Base-by-base conservation (phyloP, 2,888 invertebrate species). In the Bhutanitis thaidina region DNA sequence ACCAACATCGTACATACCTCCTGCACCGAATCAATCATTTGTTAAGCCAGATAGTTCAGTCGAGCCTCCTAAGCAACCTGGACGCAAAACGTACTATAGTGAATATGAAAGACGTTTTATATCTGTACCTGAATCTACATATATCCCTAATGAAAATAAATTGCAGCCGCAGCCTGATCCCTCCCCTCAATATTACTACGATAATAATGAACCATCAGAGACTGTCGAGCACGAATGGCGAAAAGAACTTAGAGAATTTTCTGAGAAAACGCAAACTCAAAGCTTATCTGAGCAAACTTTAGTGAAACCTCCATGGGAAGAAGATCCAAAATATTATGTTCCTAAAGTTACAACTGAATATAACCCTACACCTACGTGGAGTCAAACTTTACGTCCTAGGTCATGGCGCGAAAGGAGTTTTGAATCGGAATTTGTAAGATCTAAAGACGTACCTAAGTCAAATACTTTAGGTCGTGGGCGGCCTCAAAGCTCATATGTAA, bases 81-180 rank as follows among this genome's bases (percentile, higher is more conserved):
- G 89, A 1, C 81, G 86, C 49, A 89, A 87, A 63, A 89, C 88
- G 0, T 89, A 89, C 53, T 89, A 89, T 56, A 89, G 89, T 54
- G 89, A 89, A 65, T 89, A 89, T 54, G 89, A 89, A 64, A 76
- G 89, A 54, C 82, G 89, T 44, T 89, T 86, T 56, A 89, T 89
- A 37, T 80, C 84, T 13, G 89, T 89, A 1, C 89, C 89, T 7
- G 89, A 89, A 56, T 77, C 85, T 13, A 89, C 74, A 36, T 89
- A 89, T 55, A 74, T 89, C 55, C 89, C 89, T 0, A 67, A 67
- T 0, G 88, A 89, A 57, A 80, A 74, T 1, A 89, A 86, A 57
- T 78, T 63, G 55, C 86, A 89, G 61, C 73, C 79, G 7, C 89
- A 89, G 52, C 87, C 87, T 1, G 82, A 89, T 51, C 77, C 89